Percentiles rank a stretch among this genome's conserved stretches.
phyloP scores from a whole-genome alignment of 1,140 invertebrate genomes.

The Drosophila persimilis region DNA sequence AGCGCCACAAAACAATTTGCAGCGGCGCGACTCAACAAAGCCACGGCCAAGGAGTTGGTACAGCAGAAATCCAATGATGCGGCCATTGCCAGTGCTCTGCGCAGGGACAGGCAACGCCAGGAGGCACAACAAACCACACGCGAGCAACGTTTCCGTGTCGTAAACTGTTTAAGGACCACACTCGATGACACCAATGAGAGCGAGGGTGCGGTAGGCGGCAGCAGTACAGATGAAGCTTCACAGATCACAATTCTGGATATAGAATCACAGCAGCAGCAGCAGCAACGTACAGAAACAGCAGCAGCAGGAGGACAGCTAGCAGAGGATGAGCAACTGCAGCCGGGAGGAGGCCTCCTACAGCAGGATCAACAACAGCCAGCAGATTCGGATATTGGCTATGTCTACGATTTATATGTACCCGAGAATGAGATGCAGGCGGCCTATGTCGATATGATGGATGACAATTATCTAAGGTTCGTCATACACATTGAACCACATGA shows the following conservation, averaged over 20 bases:
- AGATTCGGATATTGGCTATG: conserved; percentile 78
- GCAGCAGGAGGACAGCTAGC: background rate
- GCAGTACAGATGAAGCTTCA: background rate
- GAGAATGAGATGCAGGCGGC: conserved; percentile 74
- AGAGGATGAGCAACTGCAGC: no score
- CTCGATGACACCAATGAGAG: conserved; percentile 31
- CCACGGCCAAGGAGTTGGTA: conserved; percentile 66
- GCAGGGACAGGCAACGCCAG: conserved; percentile 53
- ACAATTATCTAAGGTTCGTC: conserved; percentile 83
- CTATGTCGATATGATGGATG: conserved; percentile 77
- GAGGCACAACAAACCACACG: conserved; percentile 62
- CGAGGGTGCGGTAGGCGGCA: background rate
- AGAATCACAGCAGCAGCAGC: conserved; percentile 46
- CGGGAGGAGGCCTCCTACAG: background rate
- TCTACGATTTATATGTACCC: conserved; percentile 80
- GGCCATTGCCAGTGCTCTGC: conserved; percentile 27
- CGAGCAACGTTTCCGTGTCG: conserved; percentile 78
- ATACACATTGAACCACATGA: conserved; percentile 75
- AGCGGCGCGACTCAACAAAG: conserved; percentile 82
- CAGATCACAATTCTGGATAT: conserved; percentile 70
- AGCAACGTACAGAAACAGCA: background rate
- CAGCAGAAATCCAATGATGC: conserved; percentile 43
- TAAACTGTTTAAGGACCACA: conserved; percentile 74
- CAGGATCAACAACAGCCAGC: conserved; percentile 51
- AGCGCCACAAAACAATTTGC: conserved; percentile 79